Conservation (phyloP, 2,888 invertebrate species). For the Meganola albula region DNA sequence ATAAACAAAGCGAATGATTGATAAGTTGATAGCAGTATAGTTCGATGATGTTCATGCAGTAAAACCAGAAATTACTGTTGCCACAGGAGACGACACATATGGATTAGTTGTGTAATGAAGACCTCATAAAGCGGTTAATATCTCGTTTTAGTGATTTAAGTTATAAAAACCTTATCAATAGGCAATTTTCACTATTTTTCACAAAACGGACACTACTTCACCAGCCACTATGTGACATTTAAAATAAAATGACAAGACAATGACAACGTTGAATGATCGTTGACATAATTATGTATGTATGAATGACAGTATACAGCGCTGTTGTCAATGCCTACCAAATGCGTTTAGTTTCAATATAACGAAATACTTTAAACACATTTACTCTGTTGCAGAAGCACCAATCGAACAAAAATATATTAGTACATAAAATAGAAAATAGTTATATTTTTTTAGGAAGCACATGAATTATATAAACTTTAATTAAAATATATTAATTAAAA, state of each 20-base stretch:
- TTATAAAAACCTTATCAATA: conserved; percentile 35
- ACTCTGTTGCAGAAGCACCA: too few relatives aligned
- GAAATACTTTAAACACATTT: too few relatives aligned
- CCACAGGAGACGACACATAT: conserved; percentile 35
- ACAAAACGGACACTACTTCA: conserved; percentile 25
- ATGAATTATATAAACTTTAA: too few relatives aligned
- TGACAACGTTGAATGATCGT: neutral
- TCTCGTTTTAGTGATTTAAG: conserved; percentile 28
- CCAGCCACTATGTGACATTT: conserved; percentile 9
- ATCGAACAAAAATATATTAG: too few relatives aligned
- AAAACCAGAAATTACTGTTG: conserved; percentile 35
- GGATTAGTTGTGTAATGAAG: conserved; percentile 27
- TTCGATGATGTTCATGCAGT: conserved; percentile 40
- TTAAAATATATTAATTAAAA: too few relatives aligned
- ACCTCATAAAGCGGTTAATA: conserved; percentile 34
- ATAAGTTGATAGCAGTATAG: conserved; percentile 23
- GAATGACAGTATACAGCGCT: too few relatives aligned
- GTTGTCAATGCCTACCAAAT: too few relatives aligned
- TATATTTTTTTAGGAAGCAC: too few relatives aligned
- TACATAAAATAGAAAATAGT: too few relatives aligned
- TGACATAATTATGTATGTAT: neutral
- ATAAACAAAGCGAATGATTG: conserved; percentile 26
- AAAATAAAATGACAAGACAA: conserved; percentile 4
- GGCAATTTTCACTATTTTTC: conserved; percentile 18
- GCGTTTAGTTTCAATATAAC: too few relatives aligned